Base-by-base conservation (phyloP, 1,140 invertebrate species). In the Magallana gigas region DNA sequence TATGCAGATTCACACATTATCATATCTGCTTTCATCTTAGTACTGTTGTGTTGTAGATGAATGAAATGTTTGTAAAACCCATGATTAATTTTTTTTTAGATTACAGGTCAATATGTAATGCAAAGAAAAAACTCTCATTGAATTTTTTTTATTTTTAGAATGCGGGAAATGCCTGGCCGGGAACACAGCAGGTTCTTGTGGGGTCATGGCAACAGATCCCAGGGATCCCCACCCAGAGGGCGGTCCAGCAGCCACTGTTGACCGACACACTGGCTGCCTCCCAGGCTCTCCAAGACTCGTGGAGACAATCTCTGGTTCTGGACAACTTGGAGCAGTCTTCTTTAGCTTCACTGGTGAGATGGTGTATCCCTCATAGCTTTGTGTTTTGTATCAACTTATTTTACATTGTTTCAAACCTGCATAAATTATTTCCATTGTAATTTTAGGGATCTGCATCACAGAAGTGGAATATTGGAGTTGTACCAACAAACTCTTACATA, bases 191-290 rank as follows among this genome's bases (percentile, higher is more conserved):
- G 92, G 95, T 96, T 4, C 96, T 98, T 87, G 97, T 98, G 68
- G 97, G 97, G n/a, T 97, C 97, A 0, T 98, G 97, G 97, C 97
- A 97, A 91, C 97, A 97, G 91, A 95, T 97, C 85, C 96, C 93
- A 23, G 90, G 91, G 23, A 81, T 93, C 18, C 62, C 96, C 68
- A 95, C 96, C 6, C 97, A 97, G 91, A 96, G 97, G 58, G 96
- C 97, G 1, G 97, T 95, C 16, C 95, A 95, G 14, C 97, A 97
- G 91, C 96, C 96, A 89, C 96, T 96, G 2, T 92, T 95, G 18
- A 90, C 93, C 8, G 92, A 92, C 14, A 91, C 92, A 11, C 91
- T 97, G 3, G 96, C 96, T n/a, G 96, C 91, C 29, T 91, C 91
- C 36, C 92, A 90, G 84, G 89, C 91, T 59, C 86, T 97, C 87